These are phyloP conservation scores for Drosophila infuscata DNA, from an alignment of 2,888 invertebrate genomes.

Conservation along the genomic window DNA sequence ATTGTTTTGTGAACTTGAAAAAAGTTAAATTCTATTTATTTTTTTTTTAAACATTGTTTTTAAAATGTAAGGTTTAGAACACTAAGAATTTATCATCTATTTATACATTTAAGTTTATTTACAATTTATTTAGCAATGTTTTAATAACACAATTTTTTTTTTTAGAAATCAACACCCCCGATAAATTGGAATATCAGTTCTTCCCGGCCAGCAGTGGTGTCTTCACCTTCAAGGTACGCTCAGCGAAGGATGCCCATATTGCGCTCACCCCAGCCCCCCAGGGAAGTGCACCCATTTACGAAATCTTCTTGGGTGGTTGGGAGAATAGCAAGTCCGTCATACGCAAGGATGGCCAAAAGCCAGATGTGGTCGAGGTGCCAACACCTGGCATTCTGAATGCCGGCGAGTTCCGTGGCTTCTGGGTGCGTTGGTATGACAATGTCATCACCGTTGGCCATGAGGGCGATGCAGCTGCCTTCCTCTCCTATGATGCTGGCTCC, in stretches of 20 bases:
- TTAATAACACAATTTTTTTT: background rate
- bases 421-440: conserved; percentile 92
- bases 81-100: background rate
- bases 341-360: conserved; percentile 91
- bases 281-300: conserved; percentile 92
- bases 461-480: conserved; percentile 89
- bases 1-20: background rate
- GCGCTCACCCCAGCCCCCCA: conserved; percentile 90
- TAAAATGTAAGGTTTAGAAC: background rate
- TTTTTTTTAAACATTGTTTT: background rate
- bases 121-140: background rate
- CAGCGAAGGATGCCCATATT: conserved; percentile 93
- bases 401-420: conserved; percentile 93
- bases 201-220: conserved; percentile 89
- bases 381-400: conserved; percentile 90
- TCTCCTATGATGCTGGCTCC: conserved; percentile 90
- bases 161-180: conserved; percentile 90
- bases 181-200: conserved; percentile 93
- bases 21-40: background rate
- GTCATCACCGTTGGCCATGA: conserved; percentile 90
- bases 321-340: conserved; percentile 93
- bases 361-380: conserved; percentile 89
- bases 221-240: conserved; percentile 91
- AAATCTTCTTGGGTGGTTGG: conserved; percentile 96
- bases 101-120: background rate